Percentiles rank a stretch among this genome's conserved stretches.
phyloP scores from a whole-genome alignment of 2,888 invertebrate species.

The Acrobasis consociella region DNA sequence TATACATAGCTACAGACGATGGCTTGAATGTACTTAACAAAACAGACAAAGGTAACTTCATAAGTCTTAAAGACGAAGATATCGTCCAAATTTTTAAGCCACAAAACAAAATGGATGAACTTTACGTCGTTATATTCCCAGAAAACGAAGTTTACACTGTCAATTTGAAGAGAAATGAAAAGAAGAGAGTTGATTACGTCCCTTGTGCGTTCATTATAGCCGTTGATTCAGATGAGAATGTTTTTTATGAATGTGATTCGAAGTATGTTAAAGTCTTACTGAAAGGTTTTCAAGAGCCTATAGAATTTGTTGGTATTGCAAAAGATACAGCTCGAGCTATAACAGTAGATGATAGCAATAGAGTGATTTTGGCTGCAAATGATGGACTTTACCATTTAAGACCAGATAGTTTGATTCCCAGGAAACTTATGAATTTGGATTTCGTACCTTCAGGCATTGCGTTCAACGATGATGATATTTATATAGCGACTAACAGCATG shows the following conservation, averaged over 20 bases:
- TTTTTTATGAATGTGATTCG: constrained; percentile 73
- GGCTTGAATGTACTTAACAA: constrained; percentile 61
- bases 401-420: constrained; percentile 64
- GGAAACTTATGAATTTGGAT: constrained; percentile 69
- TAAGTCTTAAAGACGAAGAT: constrained; percentile 68
- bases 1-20: constrained; percentile 67
- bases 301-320: constrained; percentile 69
- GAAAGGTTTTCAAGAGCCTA: constrained; percentile 68
- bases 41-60: constrained; percentile 55
- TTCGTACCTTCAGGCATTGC: constrained; percentile 64
- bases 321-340: constrained; percentile 70
- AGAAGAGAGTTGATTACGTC: constrained; percentile 56
- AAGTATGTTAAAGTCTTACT: constrained; percentile 71
- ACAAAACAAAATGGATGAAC: constrained; percentile 44
- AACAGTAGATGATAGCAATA: constrained; percentile 47
- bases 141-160: constrained; percentile 65
- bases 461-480: constrained; percentile 55
- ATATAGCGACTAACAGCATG: constrained; percentile 60
- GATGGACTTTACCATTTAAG: constrained; percentile 68
- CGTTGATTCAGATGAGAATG: constrained; percentile 63
- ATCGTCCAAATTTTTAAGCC: constrained; percentile 70
- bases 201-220: constrained; percentile 72
- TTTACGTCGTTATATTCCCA: constrained; percentile 67
- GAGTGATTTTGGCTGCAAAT: constrained; percentile 64
- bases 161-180: constrained; percentile 60